These are phyloP conservation scores for Dolichallabes microphthalmus DNA, from an alignment of 2,113 vertebrate species.

Conservation along the genomic window DNA sequence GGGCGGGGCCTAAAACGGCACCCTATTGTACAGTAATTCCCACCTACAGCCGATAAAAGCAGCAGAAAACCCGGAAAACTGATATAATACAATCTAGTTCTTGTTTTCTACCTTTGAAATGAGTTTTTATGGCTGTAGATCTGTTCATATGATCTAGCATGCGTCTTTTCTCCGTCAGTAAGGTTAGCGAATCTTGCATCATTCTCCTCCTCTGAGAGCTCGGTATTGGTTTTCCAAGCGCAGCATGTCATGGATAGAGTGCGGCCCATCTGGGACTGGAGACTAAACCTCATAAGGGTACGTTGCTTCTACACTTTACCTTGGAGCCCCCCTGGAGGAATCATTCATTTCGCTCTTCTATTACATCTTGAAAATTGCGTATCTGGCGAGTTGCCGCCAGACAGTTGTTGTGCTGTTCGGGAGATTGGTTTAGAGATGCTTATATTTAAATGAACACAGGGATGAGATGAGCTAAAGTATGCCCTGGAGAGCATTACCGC, in stretches of 20 bases:
- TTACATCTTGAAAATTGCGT: conserved; percentile 18
- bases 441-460: conserved; percentile 24
- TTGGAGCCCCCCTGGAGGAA: conserved; percentile 1
- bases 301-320: conserved; percentile 1
- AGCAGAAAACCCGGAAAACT: neutral
- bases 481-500: conserved; percentile 21
- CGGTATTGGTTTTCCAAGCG: neutral
- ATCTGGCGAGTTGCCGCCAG: neutral
- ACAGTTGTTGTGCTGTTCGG: conserved; percentile 1
- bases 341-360: conserved; percentile 8
- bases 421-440: conserved; percentile 21
- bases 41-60: neutral
- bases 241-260: conserved; percentile 12
- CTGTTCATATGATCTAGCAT: neutral
- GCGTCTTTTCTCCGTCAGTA: neutral
- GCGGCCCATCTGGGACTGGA: conserved; percentile 1
- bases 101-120: neutral
- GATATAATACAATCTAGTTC: too few species aligned
- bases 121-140: neutral
- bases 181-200: neutral
- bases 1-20: neutral
- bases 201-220: neutral
- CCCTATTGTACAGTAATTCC: neutral
- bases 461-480: conserved; percentile 36
- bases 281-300: conserved; percentile 9